Base-by-base conservation (phyloP, 2,797 vertebrate genomes). In the Xenops minutus region DNA sequence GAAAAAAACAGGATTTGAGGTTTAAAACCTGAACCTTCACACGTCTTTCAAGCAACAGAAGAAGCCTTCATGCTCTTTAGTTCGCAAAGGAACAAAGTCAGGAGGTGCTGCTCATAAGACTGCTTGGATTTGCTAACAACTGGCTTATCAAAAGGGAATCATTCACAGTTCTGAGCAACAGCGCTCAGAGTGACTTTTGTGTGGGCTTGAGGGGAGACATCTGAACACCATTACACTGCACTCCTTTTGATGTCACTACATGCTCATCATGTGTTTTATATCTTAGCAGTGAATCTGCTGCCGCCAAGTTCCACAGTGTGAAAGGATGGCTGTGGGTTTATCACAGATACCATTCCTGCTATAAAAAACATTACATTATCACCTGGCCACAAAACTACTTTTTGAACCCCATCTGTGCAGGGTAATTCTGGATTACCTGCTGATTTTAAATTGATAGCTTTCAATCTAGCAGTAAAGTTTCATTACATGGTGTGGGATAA, bases 1-100 rank as follows among this genome's bases (percentile, higher is more conserved):
- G 94, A 81, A 89, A 92, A 92, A 86, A 95, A 81, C 82, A 85
- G 88, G 91, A 92, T 93, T 95, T 93, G 93, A 94, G 88, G 85
- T 92, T 96, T 90, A 93, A 96, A 96, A 96, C 94, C 69, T 89
- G 93, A 92, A 56, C 85, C 72, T 93, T 88, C 88, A 94, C 77
- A 83, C 21, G 4, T 93, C 92, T 83, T 85, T 64, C 77, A 68
- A 85, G 85, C 85, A 91, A 97, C 92, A 96, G 91, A 97, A 90
- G 79, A 37, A 88, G 84, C 55, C 92, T 96, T 96, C 78, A 93
- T 93, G 63, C 80, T 37, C 51, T 68, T 85, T 3, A 43, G 76
- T 78, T 64, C 0, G 1, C 44, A 56, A 49, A 81, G 84, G 61
- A 92, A 63, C 67, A 56, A 91, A 93, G 94, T 97, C 96, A 96